Percentiles rank a stretch among this genome's conserved stretches.
These are phyloP conservation scores for Hippocampus guttulatus DNA, from an alignment of 2,113 vertebrate species.

Conservation along the genomic window DNA sequence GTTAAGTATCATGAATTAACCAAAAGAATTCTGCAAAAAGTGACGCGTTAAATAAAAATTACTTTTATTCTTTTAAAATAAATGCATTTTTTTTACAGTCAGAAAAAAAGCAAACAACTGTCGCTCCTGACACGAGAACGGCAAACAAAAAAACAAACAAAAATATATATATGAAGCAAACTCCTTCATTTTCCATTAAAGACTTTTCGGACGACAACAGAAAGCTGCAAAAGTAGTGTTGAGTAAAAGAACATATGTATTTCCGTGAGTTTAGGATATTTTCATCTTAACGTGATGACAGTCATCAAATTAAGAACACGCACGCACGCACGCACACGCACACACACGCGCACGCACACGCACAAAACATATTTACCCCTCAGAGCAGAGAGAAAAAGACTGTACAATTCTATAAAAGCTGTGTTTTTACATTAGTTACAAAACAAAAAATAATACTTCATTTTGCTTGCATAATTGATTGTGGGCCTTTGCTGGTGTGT, in stretches of 20 bases:
- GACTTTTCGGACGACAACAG: constrained; percentile 37
- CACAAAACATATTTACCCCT: constrained; percentile 38
- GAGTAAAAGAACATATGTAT: constrained; percentile 66
- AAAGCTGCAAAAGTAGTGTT: constrained; percentile 64
- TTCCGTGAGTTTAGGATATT: constrained; percentile 41
- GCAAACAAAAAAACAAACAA: constrained; percentile 40
- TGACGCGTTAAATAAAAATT: constrained; percentile 73
- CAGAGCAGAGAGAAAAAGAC: constrained; percentile 74
- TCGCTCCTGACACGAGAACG: constrained; percentile 61
- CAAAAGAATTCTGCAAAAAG: not conserved
- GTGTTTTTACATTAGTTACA: constrained; percentile 99
- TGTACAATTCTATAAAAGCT: constrained; percentile 99
- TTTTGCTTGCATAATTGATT: constrained; percentile 79
- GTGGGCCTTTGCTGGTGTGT: constrained; percentile 91
- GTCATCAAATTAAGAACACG: constrained; percentile 42
- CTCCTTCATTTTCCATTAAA: not conserved
- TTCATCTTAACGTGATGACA: constrained; percentile 49
- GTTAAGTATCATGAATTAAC: not conserved
- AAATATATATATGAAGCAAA: not conserved
- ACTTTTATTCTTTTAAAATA: constrained; percentile 77
- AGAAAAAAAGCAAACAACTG: constrained; percentile 58
- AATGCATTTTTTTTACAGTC: constrained; percentile 78
- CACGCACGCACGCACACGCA: not conserved
- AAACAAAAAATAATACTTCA: constrained; percentile 92
- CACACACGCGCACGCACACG: not conserved